These are phyloP conservation scores for Stenichneumon culpator DNA, from an alignment of 2,888 invertebrate species.

Conservation along the genomic window DNA sequence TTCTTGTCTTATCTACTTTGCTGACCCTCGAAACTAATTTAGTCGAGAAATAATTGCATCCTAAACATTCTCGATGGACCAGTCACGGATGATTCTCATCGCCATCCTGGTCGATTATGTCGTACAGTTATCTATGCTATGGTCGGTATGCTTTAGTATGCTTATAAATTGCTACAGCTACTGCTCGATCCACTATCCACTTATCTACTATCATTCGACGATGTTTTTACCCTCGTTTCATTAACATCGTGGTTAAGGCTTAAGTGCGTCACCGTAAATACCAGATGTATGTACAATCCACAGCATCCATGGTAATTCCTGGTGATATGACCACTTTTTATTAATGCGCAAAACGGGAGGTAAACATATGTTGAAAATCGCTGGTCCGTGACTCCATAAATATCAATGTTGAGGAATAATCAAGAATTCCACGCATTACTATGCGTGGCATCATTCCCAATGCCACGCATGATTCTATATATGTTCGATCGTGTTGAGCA, in stretches of 20 bases:
- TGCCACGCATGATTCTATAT: not conserved
- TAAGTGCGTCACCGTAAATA: slow-evolving; percentile 70
- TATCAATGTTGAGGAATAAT: not conserved
- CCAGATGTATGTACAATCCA: not conserved
- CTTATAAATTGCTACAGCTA: slow-evolving; percentile 41
- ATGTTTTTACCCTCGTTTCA: slow-evolving; percentile 73
- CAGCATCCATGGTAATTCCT: not conserved
- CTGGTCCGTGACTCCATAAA: not conserved
- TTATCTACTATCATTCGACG: slow-evolving; percentile 34
- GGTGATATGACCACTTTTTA: not conserved
- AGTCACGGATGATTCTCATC: slow-evolving; percentile 6
- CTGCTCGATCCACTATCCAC: slow-evolving; percentile 33
- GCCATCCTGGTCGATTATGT: not conserved
- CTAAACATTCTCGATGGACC: slow-evolving; percentile 41
- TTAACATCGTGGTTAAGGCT: slow-evolving; percentile 78
- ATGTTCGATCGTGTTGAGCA: not conserved
- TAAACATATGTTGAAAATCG: not conserved
- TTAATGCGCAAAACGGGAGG: not conserved
- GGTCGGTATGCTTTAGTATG: slow-evolving; percentile 16
- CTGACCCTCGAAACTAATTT: slow-evolving; percentile 48
- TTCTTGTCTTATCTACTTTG: slow-evolving; percentile 46
- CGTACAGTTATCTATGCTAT: slow-evolving; percentile 15
- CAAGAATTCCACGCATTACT: too few relatives aligned
- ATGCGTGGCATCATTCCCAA: too few relatives aligned
- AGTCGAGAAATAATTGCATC: slow-evolving; percentile 53